Percentiles rank a stretch among this genome's conserved stretches.
These are phyloP conservation scores for Eristalis arbustorum DNA, from an alignment of 2,888 invertebrate genomes.

Conservation along the genomic window DNA sequence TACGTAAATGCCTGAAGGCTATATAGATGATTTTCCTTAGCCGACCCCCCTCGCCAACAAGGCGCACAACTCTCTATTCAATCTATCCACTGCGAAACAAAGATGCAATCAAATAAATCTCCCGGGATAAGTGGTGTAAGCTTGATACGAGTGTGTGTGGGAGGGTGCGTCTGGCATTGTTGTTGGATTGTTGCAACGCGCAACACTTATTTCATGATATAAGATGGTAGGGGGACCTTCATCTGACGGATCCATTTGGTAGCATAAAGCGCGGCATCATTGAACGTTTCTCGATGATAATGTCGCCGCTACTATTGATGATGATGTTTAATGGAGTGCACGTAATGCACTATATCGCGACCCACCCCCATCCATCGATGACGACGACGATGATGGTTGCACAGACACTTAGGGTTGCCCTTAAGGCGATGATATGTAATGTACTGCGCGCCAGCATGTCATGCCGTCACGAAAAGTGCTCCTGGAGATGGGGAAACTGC, in stretches of 20 bases:
- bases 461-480: not conserved
- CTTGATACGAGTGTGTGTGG: conserved; percentile 20
- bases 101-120: conserved; percentile 70
- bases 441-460: conserved; percentile 5
- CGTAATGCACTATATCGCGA: conserved; percentile 39
- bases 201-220: not conserved
- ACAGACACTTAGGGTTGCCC: conserved; percentile 52
- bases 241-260: conserved; percentile 55
- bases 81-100: conserved; percentile 37
- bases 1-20: conserved; percentile 54
- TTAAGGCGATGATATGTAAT: conserved; percentile 42
- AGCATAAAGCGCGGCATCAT: conserved; percentile 38
- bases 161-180: conserved; percentile 26
- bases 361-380: conserved; percentile 36
- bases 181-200: conserved; percentile 8
- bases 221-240: not conserved
- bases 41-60: not conserved
- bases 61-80: not conserved
- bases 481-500: not conserved
- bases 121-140: conserved; percentile 64
- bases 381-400: conserved; percentile 22
- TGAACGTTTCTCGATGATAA: conserved; percentile 9
- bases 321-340: conserved; percentile 65
- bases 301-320: conserved; percentile 34
- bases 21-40: not conserved